Evolutionary conservation across 2,888 invertebrate genomes (phyloP).

Genomic region (Gonocerus acuteangulatus): DNA sequence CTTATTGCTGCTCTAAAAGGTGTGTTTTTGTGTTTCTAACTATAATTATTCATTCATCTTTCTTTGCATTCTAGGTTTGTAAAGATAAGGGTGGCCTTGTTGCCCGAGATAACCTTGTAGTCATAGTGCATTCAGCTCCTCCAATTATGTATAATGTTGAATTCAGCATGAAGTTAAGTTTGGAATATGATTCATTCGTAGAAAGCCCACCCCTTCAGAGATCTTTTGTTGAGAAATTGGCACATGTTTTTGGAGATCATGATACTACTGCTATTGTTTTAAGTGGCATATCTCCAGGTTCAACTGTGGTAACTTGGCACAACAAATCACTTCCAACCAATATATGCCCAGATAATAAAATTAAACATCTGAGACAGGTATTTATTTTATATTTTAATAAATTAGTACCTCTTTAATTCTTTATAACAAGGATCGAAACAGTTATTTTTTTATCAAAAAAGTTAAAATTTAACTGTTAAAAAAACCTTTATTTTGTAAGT

Average conservation of each 20-base stretch:
- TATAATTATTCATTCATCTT: neutral
- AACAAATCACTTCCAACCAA: constrained; percentile 69
- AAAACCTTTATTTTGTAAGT: too few relatives aligned
- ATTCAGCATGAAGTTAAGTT: constrained; percentile 71
- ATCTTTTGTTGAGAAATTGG: constrained; percentile 72
- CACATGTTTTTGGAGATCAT: constrained; percentile 66
- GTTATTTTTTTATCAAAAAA: too few relatives aligned
- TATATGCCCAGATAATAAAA: constrained; percentile 69
- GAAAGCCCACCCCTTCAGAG: constrained; percentile 65
- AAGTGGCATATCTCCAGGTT: constrained; percentile 45
- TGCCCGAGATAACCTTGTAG: constrained; percentile 70
- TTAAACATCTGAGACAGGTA: constrained; percentile 57
- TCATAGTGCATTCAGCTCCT: constrained; percentile 60
- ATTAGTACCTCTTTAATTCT: too few relatives aligned
- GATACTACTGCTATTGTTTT: constrained; percentile 66
- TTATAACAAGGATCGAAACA: too few relatives aligned
- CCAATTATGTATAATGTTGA: constrained; percentile 63
- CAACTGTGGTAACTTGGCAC: constrained; percentile 49
- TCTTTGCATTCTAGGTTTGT: constrained; percentile 53
- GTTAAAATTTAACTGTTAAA: too few relatives aligned
- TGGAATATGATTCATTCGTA: constrained; percentile 57
- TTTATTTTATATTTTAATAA: constrained; percentile 20
- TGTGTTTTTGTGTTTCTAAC: neutral
- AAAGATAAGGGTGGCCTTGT: constrained; percentile 65
- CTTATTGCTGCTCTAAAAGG: neutral